Conservation (phyloP, 2,888 invertebrate species). For the Dichetophora obliterata region DNA sequence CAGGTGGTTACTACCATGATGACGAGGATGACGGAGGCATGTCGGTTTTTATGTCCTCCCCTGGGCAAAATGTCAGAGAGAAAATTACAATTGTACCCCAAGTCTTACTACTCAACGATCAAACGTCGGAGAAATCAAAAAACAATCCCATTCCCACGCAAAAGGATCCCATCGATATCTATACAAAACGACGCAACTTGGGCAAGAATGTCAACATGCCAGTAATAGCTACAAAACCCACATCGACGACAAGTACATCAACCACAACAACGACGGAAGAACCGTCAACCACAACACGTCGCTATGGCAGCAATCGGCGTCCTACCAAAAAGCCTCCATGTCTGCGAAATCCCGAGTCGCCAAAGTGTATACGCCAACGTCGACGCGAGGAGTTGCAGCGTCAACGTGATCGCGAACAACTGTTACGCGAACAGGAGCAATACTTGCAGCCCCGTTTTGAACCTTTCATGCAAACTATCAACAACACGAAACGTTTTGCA, state of each 20-base stretch:
- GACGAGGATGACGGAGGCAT: slow-evolving; percentile 53
- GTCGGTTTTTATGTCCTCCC: slow-evolving; percentile 54
- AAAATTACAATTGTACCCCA: slow-evolving; percentile 66
- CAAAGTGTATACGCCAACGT: slow-evolving; percentile 65
- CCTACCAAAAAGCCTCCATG: slow-evolving; percentile 65
- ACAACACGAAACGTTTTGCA: slow-evolving; percentile 65
- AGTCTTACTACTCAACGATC: slow-evolving; percentile 66
- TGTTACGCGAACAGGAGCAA: slow-evolving; percentile 62
- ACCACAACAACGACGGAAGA: slow-evolving; percentile 48
- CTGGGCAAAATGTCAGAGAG: slow-evolving; percentile 52
- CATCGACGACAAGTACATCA: slow-evolving; percentile 47
- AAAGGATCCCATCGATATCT: slow-evolving; percentile 39
- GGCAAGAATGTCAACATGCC: slow-evolving; percentile 41
- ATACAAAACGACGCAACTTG: slow-evolving; percentile 45
- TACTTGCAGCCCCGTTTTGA: slow-evolving; percentile 61
- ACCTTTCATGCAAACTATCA: slow-evolving; percentile 64
- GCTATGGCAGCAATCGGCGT: slow-evolving; percentile 54
- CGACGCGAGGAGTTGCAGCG: slow-evolving; percentile 65
- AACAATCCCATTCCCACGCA: slow-evolving; percentile 47
- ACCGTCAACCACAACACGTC: slow-evolving; percentile 45
- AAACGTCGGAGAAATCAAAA: slow-evolving; percentile 52
- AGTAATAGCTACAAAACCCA: slow-evolving; percentile 45
- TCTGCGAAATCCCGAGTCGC: slow-evolving; percentile 64
- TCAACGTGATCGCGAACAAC: slow-evolving; percentile 63
- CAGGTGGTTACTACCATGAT: slow-evolving; percentile 60